phyloP scores from a whole-genome alignment of 2,888 invertebrate species.

The Macropis europaea region DNA sequence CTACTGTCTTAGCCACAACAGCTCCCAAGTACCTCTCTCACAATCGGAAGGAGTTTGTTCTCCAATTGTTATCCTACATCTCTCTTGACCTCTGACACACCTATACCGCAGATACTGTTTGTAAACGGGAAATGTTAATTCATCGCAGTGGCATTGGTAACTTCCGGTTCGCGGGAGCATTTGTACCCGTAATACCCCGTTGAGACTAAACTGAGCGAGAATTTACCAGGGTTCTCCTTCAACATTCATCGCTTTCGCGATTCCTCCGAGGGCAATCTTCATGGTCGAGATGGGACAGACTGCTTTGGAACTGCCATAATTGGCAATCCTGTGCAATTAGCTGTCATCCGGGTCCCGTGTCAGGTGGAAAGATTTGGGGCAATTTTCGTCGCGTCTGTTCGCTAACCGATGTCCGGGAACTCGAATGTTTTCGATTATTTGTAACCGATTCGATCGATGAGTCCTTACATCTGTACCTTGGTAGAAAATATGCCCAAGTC shows the following conservation, averaged over 20 bases:
- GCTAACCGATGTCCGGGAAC: background rate
- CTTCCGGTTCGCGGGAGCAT: too few relatives aligned
- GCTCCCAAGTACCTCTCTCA: too few relatives aligned
- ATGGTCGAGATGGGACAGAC: background rate
- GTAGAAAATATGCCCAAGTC: too few relatives aligned
- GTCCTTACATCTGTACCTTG: too few relatives aligned
- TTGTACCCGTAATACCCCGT: slow-evolving; percentile 7
- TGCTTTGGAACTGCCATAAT: slow-evolving; percentile 51
- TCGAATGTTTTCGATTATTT: background rate
- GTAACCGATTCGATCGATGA: background rate
- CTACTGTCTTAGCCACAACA: too few relatives aligned
- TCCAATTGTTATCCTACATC: too few relatives aligned
- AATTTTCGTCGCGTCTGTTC: slow-evolving; percentile 5
- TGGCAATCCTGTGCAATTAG: slow-evolving; percentile 61
- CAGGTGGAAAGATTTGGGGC: slow-evolving; percentile 35
- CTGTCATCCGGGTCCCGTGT: slow-evolving; percentile 10
- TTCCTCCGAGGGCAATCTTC: slow-evolving; percentile 24
- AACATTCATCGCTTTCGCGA: slow-evolving; percentile 10
- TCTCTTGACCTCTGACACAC: too few relatives aligned
- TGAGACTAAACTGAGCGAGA: slow-evolving; percentile 29
- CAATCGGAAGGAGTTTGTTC: too few relatives aligned
- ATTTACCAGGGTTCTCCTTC: slow-evolving; percentile 21
- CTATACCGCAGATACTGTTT: too few relatives aligned
- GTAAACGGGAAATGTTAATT: slow-evolving; percentile 28
- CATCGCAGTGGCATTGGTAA: slow-evolving; percentile 3